A percentile compares a stretch with the other conserved stretches of the same genome.
Conservation (phyloP, 2,797 vertebrate species). For the Premnoplex brunnescens region DNA sequence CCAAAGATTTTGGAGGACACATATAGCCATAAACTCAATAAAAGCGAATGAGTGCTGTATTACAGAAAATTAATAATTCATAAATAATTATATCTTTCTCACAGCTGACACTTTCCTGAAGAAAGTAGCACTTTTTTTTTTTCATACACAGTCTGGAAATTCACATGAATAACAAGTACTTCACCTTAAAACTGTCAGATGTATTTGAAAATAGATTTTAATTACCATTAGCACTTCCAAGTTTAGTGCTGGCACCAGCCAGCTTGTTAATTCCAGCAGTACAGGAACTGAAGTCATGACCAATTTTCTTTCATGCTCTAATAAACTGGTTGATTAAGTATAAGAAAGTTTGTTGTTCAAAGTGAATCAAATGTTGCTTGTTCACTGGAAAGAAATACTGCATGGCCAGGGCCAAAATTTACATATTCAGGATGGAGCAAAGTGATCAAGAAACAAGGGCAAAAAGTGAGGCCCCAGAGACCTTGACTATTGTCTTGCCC, state of each 20-base stretch:
- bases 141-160: neutral
- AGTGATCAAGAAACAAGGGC: neutral
- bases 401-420: neutral
- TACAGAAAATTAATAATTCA: neutral
- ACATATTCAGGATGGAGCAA: neutral
- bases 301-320: slow-evolving; percentile 57
- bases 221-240: slow-evolving; percentile 67
- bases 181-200: slow-evolving; percentile 60
- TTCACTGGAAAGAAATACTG: neutral
- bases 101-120: neutral
- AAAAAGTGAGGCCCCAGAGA: neutral
- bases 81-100: neutral
- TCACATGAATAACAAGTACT: slow-evolving; percentile 41
- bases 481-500: neutral
- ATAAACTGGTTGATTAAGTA: slow-evolving; percentile 37
- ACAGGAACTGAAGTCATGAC: slow-evolving; percentile 55
- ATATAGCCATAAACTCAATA: neutral
- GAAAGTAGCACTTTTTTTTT: neutral
- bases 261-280: slow-evolving; percentile 57
- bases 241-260: slow-evolving; percentile 47
- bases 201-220: slow-evolving; percentile 67
- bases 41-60: neutral
- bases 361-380: slow-evolving; percentile 5
- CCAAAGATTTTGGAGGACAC: neutral
- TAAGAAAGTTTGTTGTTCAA: slow-evolving; percentile 40